phyloP scores from a whole-genome alignment of 2,888 invertebrate genomes.

The Iselma pallidipennis region DNA sequence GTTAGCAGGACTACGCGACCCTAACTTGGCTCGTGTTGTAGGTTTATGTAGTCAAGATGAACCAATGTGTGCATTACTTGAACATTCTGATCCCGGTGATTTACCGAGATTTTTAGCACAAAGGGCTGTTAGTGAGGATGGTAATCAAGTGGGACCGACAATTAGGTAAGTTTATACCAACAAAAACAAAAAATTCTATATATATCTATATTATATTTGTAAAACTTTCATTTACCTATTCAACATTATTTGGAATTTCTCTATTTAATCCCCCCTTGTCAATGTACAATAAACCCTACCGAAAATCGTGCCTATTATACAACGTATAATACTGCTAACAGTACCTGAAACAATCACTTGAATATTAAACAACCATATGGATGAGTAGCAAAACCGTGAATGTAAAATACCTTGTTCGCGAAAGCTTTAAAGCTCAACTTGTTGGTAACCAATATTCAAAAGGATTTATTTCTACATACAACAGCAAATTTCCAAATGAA shows the following conservation, averaged over 20 bases:
- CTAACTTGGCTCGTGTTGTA: slow-evolving; percentile 80
- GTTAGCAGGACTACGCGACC: slow-evolving; percentile 80
- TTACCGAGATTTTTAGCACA: slow-evolving; percentile 68
- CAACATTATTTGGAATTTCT: neutral
- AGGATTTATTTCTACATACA: slow-evolving; percentile 12
- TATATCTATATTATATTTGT: too few relatives aligned
- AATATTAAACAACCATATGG: slow-evolving; percentile 38
- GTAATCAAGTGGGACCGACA: slow-evolving; percentile 55
- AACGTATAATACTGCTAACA: slow-evolving; percentile 21
- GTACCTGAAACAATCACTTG: slow-evolving; percentile 41
- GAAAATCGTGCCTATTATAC: neutral
- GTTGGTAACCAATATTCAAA: too few relatives aligned
- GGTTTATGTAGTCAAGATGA: slow-evolving; percentile 80
- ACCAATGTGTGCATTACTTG: slow-evolving; percentile 86
- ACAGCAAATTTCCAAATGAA: neutral
- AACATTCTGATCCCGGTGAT: slow-evolving; percentile 86
- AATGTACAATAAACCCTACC: neutral
- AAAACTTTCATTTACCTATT: neutral
- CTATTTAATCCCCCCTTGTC: too few relatives aligned
- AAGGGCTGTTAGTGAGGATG: slow-evolving; percentile 52
- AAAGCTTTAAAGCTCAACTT: slow-evolving; percentile 25
- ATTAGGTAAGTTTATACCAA: slow-evolving; percentile 56
- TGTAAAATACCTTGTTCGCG: slow-evolving; percentile 35
- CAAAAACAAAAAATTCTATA: too few relatives aligned
- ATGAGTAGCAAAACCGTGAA: slow-evolving; percentile 38